phyloP scores from a whole-genome alignment of 2,888 invertebrate genomes.

The Hypena proboscidalis region DNA sequence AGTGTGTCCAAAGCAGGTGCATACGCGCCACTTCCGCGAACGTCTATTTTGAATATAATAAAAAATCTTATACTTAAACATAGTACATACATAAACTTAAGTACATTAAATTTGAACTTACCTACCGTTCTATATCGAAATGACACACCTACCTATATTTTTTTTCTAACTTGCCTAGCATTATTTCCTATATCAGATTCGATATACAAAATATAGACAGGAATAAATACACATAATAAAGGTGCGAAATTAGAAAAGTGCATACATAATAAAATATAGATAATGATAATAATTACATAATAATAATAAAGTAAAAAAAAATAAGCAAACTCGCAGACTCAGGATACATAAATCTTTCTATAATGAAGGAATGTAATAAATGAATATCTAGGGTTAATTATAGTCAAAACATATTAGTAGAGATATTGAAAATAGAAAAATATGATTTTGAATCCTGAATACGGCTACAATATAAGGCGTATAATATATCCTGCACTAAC shows the following conservation, averaged over 20 bases:
- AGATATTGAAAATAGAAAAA: neutral
- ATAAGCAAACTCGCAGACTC: constrained; percentile 36
- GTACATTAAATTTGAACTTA: too few relatives aligned
- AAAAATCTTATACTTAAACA: too few relatives aligned
- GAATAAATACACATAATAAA: constrained; percentile 29
- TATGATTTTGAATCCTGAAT: constrained; percentile 25
- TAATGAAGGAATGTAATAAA: constrained; percentile 7
- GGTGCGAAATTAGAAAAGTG: constrained; percentile 45
- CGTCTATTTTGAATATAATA: too few relatives aligned
- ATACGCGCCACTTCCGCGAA: too few relatives aligned
- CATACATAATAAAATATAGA: constrained; percentile 29
- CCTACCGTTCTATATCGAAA: too few relatives aligned
- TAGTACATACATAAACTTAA: too few relatives aligned
- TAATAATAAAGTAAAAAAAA: constrained; percentile 12
- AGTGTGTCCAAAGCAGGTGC: too few relatives aligned
- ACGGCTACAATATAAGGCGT: constrained; percentile 6
- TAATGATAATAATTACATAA: constrained; percentile 4
- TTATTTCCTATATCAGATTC: constrained; percentile 13
- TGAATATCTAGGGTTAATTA: constrained; percentile 1
- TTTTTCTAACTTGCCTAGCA: constrained; percentile 1
- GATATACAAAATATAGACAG: constrained; percentile 17
- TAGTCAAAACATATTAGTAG: neutral
- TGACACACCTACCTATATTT: too few relatives aligned
- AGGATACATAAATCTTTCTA: constrained; percentile 27
- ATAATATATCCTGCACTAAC: constrained; percentile 32